phyloP scores from a whole-genome alignment of 2,888 invertebrate species.

The Campoplex capitator region DNA sequence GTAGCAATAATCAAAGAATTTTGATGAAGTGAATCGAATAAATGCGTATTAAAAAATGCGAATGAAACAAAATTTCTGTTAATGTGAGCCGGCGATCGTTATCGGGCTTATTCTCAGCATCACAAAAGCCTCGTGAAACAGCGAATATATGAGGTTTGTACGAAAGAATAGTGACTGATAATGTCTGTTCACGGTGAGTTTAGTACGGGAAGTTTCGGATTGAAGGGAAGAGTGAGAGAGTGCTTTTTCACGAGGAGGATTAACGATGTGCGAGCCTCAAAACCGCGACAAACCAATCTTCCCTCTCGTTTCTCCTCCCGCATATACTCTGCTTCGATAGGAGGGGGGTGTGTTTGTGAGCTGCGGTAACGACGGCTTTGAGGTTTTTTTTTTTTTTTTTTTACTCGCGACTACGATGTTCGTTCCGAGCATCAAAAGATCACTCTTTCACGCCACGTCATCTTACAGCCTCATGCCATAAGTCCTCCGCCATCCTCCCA shows the following conservation, averaged over 20 bases:
- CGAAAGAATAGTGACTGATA: slow-evolving; percentile 1
- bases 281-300: slow-evolving; percentile 62
- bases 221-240: not conserved
- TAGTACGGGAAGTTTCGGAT: slow-evolving; percentile 17
- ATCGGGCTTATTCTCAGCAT: slow-evolving; percentile 6
- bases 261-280: slow-evolving; percentile 60
- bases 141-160: not conserved
- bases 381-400: slow-evolving; percentile 49
- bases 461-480: slow-evolving; percentile 28
- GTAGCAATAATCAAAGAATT: not conserved
- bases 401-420: slow-evolving; percentile 24
- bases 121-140: slow-evolving; percentile 8
- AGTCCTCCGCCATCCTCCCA: slow-evolving; percentile 23
- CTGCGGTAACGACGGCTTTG: slow-evolving; percentile 64
- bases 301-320: slow-evolving; percentile 22
- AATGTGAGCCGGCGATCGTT: not conserved
- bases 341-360: slow-evolving; percentile 56
- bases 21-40: not conserved
- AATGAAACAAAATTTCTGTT: not conserved
- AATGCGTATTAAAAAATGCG: not conserved
- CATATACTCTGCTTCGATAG: not conserved
- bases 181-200: slow-evolving; percentile 36
- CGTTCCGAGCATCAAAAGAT: slow-evolving; percentile 54
- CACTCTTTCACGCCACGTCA: slow-evolving; percentile 31
- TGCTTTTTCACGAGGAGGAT: slow-evolving; percentile 49